Percentiles rank a stretch among this genome's conserved stretches.
phyloP scores from a whole-genome alignment of 2,797 vertebrate species.

The Dipus sagitta region DNA sequence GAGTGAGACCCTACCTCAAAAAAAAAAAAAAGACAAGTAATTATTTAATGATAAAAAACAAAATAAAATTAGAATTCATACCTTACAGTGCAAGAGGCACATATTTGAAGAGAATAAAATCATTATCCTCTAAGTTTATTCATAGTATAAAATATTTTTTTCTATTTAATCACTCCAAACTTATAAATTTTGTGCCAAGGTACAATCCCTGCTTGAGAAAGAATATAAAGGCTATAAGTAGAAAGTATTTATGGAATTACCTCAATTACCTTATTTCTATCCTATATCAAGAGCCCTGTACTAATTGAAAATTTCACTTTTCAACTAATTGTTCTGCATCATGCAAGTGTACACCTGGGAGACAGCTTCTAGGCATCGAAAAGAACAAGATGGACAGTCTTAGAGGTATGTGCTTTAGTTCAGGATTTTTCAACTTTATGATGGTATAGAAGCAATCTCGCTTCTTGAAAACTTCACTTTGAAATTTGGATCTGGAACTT shows the following conservation, averaged over 20 bases:
- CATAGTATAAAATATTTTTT: conserved; percentile 4
- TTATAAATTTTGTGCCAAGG: not conserved
- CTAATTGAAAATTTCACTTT: not conserved
- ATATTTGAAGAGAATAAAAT: not conserved
- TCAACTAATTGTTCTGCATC: not conserved
- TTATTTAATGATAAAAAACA: no score
- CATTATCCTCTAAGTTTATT: not conserved
- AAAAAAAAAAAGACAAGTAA: not conserved
- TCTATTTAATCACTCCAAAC: not conserved
- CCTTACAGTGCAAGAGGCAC: not conserved
- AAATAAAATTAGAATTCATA: not conserved
- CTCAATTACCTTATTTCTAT: not conserved
- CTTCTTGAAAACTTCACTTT: not conserved
- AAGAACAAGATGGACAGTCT: not conserved
- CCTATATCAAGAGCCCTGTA: not conserved
- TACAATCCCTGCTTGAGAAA: not conserved
- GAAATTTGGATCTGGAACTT: not conserved
- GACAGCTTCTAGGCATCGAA: not conserved
- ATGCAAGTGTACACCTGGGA: not conserved
- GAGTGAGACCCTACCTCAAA: no score
- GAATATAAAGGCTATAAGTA: not conserved
- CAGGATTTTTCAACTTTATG: not conserved
- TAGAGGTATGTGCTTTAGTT: not conserved
- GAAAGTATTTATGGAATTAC: not conserved
- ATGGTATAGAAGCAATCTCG: not conserved